These are phyloP conservation scores for Hyla sarda DNA, from an alignment of 2,113 vertebrate species.

Conservation along the genomic window DNA sequence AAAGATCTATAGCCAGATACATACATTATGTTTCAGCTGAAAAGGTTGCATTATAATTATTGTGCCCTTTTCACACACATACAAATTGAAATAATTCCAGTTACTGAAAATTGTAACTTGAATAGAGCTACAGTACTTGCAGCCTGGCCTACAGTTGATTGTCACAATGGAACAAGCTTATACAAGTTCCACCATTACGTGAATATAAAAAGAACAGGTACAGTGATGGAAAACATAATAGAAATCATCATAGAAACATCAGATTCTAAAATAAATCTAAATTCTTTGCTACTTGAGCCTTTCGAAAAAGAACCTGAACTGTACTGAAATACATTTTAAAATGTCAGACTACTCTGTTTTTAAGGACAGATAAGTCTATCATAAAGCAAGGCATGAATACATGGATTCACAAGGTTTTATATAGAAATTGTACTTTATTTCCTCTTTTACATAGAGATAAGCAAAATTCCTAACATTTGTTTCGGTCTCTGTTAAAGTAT, in stretches of 20 bases:
- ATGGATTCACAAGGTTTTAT: too few species aligned
- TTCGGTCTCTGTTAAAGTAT: too few species aligned
- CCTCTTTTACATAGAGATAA: background rate
- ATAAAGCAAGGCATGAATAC: background rate
- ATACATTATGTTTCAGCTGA: background rate
- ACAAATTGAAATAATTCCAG: background rate
- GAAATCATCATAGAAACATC: background rate
- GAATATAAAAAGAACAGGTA: background rate
- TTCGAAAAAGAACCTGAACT: background rate
- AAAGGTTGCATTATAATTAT: background rate
- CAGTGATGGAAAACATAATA: background rate
- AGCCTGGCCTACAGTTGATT: background rate
- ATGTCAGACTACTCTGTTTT: background rate
- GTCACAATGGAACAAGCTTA: background rate
- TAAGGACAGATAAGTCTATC: background rate
- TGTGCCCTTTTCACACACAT: background rate
- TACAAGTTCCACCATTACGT: background rate
- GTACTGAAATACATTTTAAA: background rate
- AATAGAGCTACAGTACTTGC: background rate
- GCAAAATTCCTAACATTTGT: too few species aligned
- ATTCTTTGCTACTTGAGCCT: background rate
- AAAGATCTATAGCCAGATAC: background rate
- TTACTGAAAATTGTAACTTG: background rate
- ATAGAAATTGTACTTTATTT: background rate
- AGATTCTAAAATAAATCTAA: background rate